Percentiles rank a stretch among this genome's conserved stretches.
Evolutionary conservation across 2,888 invertebrate genomes (phyloP).

Genomic region (Tachina grossa): DNA sequence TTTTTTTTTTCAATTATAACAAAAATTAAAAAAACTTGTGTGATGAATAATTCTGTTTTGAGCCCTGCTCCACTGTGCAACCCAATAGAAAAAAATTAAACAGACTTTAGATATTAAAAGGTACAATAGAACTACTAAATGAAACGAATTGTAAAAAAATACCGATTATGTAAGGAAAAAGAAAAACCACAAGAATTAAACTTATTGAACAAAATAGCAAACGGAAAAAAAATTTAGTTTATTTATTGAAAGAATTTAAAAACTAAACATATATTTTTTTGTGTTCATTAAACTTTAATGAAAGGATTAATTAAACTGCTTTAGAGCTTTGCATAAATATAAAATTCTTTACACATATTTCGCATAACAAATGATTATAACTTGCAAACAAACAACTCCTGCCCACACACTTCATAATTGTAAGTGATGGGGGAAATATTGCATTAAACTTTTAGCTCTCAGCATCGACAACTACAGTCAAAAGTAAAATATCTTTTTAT

Average conservation of each 20-base stretch:
- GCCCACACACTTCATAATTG: constrained; percentile 43
- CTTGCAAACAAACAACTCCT: constrained; percentile 11
- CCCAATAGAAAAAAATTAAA: constrained; percentile 6
- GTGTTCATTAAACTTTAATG: constrained; percentile 16
- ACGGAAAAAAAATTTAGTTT: not conserved
- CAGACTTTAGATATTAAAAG: constrained; percentile 20
- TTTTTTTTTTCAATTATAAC: too few species aligned
- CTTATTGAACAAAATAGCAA: constrained; percentile 52
- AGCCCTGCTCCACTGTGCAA: constrained; percentile 13
- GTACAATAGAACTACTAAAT: constrained; percentile 39
- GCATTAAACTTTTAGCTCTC: constrained; percentile 42
- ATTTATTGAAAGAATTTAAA: constrained; percentile 12
- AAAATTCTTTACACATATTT: constrained; percentile 74
- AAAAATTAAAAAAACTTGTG: too few species aligned
- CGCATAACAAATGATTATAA: constrained; percentile 73
- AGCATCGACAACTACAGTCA: constrained; percentile 37
- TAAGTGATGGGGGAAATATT: constrained; percentile 13
- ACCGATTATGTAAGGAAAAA: constrained; percentile 60
- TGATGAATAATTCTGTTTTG: too few species aligned
- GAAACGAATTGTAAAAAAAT: constrained; percentile 71
- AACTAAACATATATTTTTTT: not conserved
- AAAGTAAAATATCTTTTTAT: too few species aligned
- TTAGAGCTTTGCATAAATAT: constrained; percentile 7
- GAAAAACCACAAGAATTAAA: constrained; percentile 74
- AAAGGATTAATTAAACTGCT: constrained; percentile 78